Conservation (phyloP, 2,113 vertebrate species). For the Myrmecophaga tridactyla region DNA sequence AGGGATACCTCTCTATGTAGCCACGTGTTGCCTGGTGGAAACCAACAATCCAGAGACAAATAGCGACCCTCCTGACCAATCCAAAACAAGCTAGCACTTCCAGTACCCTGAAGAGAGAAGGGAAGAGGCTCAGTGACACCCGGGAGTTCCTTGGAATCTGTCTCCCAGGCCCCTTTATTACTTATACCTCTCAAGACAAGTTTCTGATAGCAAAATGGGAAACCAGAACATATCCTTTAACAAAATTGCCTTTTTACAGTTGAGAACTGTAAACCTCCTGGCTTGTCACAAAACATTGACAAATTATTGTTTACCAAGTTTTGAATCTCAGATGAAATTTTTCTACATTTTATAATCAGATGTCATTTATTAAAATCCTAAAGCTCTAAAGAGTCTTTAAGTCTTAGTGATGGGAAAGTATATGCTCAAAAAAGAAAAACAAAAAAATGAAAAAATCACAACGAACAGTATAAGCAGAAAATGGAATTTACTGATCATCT, state of each 20-base stretch:
- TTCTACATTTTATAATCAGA: neutral
- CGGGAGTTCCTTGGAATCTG: too few species aligned
- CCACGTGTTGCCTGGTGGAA: neutral
- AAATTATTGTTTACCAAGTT: neutral
- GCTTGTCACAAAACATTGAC: neutral
- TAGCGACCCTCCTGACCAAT: neutral
- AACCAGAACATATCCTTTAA: neutral
- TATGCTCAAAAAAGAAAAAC: neutral
- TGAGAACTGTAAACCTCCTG: neutral
- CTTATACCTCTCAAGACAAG: neutral
- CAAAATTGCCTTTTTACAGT: neutral
- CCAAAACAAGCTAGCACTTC: neutral
- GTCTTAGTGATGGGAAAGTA: neutral
- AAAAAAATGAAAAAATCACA: neutral
- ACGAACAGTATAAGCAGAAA: neutral
- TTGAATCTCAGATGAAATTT: neutral
- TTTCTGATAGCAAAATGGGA: neutral
- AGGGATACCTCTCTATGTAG: neutral
- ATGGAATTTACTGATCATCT: neutral
- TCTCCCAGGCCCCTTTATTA: neutral
- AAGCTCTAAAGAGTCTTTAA: neutral
- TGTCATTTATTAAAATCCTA: neutral
- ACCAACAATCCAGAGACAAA: neutral
- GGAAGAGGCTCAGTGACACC: neutral
- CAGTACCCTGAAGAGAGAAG: too few species aligned